Base-by-base conservation (phyloP, 2,113 vertebrate species). In the Porphyrio hochstetteri region DNA sequence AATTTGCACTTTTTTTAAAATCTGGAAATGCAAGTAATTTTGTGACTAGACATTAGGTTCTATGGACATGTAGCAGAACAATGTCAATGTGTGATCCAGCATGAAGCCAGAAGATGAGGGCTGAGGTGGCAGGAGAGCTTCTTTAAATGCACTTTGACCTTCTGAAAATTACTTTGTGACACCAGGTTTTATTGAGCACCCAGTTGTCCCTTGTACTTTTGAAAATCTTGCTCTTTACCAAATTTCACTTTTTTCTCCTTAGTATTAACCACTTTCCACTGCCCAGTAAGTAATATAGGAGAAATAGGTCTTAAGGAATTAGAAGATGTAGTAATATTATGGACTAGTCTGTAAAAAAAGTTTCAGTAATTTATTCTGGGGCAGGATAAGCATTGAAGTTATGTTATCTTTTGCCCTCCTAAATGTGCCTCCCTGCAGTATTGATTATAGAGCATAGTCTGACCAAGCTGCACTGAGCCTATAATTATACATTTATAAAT, bases 381-480 rank as follows among this genome's bases (percentile, higher is more conserved):
- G 3, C 2, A 2, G 19, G 80, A 13, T 4, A 42, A 7, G 7
- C 17, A 5, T 3, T 88, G 35, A 69, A 75, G 12, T 72, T 36
- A 15, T 0, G 0, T 59, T 74, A n/a, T 18, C 4, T 7, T 1
- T 77, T 74, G 15, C 5, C 1, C 48, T 90, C 44, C 20, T 28
- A 38, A 82, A 33, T 31, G 0, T 27, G 11, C 52, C 5, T 44
- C 4, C 9, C 3, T 82, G 44, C 19, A 64, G 4, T 53, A 2
- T 17, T 31, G n/a, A 4, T 63, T 16, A 28, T 4, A 57, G 14
- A 3, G 28, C 27, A 24, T 28, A 75, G 40, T 77, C 29, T 65
- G 64, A 28, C 24, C 29, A 78, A 42, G 5, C 21, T 63, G 29
- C 18, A 25, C 16, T 29, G n/a, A 69, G 6, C 14, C 21, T 36